Evolutionary conservation across 2,797 vertebrate species (phyloP).

Genomic region (Pseudopleuronectes americanus): DNA sequence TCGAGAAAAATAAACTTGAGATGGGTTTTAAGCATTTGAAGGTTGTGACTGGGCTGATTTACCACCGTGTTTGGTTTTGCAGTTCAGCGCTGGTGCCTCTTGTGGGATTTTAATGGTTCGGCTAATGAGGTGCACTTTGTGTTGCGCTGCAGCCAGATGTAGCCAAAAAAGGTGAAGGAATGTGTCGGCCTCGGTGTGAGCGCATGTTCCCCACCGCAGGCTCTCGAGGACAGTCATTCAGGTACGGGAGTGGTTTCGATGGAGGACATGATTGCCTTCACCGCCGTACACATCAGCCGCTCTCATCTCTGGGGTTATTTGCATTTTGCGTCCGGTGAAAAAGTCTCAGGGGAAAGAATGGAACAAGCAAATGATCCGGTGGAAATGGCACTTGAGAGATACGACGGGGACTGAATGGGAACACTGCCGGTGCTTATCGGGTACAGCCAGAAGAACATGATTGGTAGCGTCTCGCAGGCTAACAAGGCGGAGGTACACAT

Average conservation of each 20-base stretch:
- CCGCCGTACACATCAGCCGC: conserved; percentile 43
- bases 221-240: conserved; percentile 56
- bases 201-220: conserved; percentile 23
- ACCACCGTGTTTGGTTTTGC: conserved; percentile 38
- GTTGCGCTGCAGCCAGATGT: conserved; percentile 21
- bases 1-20: background rate
- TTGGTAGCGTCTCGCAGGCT: conserved; percentile 37
- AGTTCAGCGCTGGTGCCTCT: background rate
- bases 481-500: conserved; percentile 41
- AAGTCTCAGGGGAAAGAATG: conserved; percentile 24
- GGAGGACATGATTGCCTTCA: conserved; percentile 50
- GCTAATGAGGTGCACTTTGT: conserved; percentile 40
- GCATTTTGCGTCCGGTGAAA: conserved; percentile 37
- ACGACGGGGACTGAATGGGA: conserved; percentile 38
- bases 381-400: conserved; percentile 59
- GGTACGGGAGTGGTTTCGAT: conserved; percentile 42
- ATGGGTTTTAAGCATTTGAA: conserved; percentile 7
- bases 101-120: conserved; percentile 30
- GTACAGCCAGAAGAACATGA: conserved; percentile 46
- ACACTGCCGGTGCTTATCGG: conserved; percentile 54
- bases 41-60: conserved; percentile 14
- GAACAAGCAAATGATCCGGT: conserved; percentile 51
- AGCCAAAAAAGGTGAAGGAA: conserved; percentile 71
- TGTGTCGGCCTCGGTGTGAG: background rate
- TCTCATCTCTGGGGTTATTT: conserved; percentile 45